Evolutionary conservation across 2,797 vertebrate genomes (phyloP), one percentile per base, ranked within the genome.

Genomic region (Crenichthys baileyi): DNA sequence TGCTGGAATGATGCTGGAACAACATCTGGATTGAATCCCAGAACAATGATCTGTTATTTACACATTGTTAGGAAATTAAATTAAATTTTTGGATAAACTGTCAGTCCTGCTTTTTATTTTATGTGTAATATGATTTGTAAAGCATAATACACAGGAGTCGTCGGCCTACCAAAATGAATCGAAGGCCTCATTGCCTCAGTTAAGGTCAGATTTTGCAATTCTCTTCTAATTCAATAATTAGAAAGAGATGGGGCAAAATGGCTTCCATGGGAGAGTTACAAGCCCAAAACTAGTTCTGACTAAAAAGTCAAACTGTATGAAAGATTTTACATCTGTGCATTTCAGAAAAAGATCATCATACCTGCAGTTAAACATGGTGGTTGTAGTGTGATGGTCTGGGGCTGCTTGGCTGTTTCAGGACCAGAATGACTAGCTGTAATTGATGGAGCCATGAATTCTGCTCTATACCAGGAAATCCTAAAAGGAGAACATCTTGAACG

Each of bases 1-100:
- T 94, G 85, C 90, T 91, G 93, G 89, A 68, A 1, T 39, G 74
- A 7, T 12, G 20, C 1, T 50, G 72, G 22, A 82, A 83, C 0
- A 46, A 53, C 89, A 88, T 0, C 41, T 41, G 8, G 26, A 46
- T 44, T 6, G 39, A 15, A 8, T n/a, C 41, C 31, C n/a, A 41
- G 3, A 9, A 41, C 22, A 24, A 22, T 22, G 31, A 31, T 31
- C 31, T 65, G 16, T 51, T 46, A 46, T 46, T 46, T 7, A 46
- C 7, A 8, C 8, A 2, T 15, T 50, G 48, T 16, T 15, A 16
- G 48, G 48, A 50, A 50, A 50, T 50, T 15, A 50, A 50, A 15
- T 15, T 61, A 26, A 16, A 31, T 12, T 2, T 31, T 31, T 31
- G 31, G 31, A 1, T 31, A 31, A 31, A 31, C 31, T 31, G 31